Conservation (phyloP, 2,113 vertebrate genomes). For the Plestiodon gilberti region DNA sequence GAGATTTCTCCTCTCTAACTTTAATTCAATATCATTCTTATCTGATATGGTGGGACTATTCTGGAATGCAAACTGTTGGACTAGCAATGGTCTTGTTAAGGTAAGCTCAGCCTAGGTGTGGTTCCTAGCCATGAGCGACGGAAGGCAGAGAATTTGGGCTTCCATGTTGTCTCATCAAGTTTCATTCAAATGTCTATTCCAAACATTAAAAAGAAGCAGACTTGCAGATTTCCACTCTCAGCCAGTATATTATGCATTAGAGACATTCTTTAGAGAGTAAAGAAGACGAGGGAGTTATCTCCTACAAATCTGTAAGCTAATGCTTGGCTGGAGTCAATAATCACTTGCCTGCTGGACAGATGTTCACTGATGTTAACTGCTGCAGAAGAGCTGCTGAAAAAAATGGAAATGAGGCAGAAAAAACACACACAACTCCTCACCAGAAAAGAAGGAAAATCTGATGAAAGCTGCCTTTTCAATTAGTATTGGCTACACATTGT, state of each 20-base stretch:
- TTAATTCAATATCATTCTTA: too few species aligned
- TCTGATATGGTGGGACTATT: background rate
- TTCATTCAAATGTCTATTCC: background rate
- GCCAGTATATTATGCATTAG: slow-evolving; percentile 43
- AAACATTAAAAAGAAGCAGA: slow-evolving; percentile 16
- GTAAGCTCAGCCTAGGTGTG: background rate
- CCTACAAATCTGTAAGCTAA: slow-evolving; percentile 21
- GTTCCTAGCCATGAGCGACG: background rate
- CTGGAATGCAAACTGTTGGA: background rate
- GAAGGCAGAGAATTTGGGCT: background rate
- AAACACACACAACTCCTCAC: background rate
- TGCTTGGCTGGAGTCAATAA: slow-evolving; percentile 35
- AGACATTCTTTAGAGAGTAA: slow-evolving; percentile 35
- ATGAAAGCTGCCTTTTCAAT: slow-evolving; percentile 44
- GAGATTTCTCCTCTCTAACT: too few species aligned
- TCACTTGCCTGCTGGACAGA: slow-evolving; percentile 38
- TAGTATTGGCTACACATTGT: slow-evolving; percentile 27
- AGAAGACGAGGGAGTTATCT: slow-evolving; percentile 10
- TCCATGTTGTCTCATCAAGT: background rate
- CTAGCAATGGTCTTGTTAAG: background rate
- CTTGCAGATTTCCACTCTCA: background rate
- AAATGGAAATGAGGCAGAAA: slow-evolving; percentile 20
- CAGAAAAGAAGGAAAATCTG: slow-evolving; percentile 31
- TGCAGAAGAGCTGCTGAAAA: slow-evolving; percentile 29
- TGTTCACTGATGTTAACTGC: background rate